Base-by-base conservation (phyloP, 2,888 invertebrate species). In the Trimorus sp. region DNA sequence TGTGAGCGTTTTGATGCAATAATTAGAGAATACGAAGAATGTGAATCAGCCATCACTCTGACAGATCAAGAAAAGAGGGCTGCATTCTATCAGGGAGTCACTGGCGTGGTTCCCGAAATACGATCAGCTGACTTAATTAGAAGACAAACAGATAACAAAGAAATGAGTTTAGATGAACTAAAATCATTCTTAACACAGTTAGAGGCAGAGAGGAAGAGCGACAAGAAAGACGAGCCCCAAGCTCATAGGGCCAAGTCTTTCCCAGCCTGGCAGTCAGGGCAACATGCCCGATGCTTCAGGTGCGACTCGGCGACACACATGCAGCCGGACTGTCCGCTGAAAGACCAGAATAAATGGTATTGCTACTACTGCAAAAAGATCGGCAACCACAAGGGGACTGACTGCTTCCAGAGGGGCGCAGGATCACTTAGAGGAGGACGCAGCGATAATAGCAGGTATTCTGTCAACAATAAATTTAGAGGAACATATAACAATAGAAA, bases 1-100 rank as follows among this genome's bases (percentile, higher is more conserved):
- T 58, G 53, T 7, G n/a, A n/a, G n/a, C n/a, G n/a, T n/a, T n/a
- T n/a, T n/a, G n/a, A n/a, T n/a, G n/a, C n/a, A n/a, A n/a, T n/a
- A n/a, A n/a, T n/a, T n/a, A n/a, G n/a, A n/a, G n/a, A n/a, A n/a
- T n/a, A n/a, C n/a, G n/a, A n/a, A n/a, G n/a, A n/a, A n/a, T n/a
- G n/a, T n/a, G n/a, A 70, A 81, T n/a, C 68, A 82, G 11, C 59
- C 73, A n/a, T n/a, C n/a, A n/a, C n/a, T n/a, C n/a, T n/a, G n/a
- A n/a, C n/a, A n/a, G n/a, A n/a, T n/a, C n/a, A n/a, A 77, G 82
- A 83, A 36, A 82, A 76, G 49, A 69, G 79, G 59, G 69, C 83
- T 3, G 58, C 82, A 2, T 82, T 77, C 16, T 79, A 79, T 54
- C 65, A 79, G 58, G 79, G 83, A 3, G 66, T 79, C 1, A 48